These are phyloP conservation scores for Mellilla xanthometata DNA, from an alignment of 2,888 invertebrate species.

Conservation along the genomic window DNA sequence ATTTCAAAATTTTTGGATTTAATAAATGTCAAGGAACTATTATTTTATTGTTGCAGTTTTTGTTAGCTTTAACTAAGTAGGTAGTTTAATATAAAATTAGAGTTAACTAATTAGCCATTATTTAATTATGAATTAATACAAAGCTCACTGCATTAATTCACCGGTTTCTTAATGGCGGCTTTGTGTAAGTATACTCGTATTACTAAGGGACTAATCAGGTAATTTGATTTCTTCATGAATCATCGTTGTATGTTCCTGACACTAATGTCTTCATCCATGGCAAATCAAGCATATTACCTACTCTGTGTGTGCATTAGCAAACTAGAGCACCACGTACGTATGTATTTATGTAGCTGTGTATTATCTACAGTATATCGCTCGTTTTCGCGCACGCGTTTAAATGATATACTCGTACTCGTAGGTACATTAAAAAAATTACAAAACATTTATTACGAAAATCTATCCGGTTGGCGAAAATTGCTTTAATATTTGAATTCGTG, in stretches of 20 bases:
- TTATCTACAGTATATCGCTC: no score
- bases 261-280: not conserved
- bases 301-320: not conserved
- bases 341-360: slow-evolving; percentile 6
- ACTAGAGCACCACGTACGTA: slow-evolving; percentile 10
- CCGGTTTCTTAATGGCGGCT: no score
- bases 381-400: slow-evolving; percentile 5
- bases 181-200: no score
- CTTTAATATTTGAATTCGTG: slow-evolving; percentile 8
- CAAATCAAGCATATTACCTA: not conserved
- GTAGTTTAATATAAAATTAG: no score
- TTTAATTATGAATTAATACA: no score
- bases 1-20: not conserved
- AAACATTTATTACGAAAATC: slow-evolving; percentile 32
- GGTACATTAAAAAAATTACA: slow-evolving; percentile 37
- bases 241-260: no score
- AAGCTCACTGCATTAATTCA: no score
- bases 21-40: slow-evolving; percentile 4
- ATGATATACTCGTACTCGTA: slow-evolving; percentile 35
- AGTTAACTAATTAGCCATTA: no score
- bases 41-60: not conserved
- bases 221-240: no score
- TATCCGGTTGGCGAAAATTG: slow-evolving; percentile 39
- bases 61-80: no score
- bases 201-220: no score